phyloP scores from a whole-genome alignment of 2,797 vertebrate genomes.

The Eulemur albifrons region DNA sequence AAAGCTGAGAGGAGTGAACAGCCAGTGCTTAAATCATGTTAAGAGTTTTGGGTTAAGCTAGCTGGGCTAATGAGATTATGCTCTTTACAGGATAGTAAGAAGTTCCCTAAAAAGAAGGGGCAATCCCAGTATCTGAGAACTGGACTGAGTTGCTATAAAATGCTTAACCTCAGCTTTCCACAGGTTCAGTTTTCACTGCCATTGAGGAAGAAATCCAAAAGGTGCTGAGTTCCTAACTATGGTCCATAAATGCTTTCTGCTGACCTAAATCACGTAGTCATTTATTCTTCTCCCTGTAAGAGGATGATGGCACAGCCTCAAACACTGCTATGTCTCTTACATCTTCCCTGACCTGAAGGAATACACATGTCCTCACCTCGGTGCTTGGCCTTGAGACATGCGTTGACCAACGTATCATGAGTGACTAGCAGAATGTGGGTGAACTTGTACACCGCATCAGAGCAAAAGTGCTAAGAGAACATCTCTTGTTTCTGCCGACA shows the following conservation, averaged over 20 bases:
- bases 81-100: not conserved
- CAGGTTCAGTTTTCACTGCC: not conserved
- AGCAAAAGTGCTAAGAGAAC: not conserved
- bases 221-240: not conserved
- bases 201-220: not conserved
- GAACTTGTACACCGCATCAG: not conserved
- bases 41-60: constrained; percentile 3
- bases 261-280: not conserved
- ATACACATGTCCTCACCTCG: not conserved
- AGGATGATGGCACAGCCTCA: not conserved
- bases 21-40: not conserved
- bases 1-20: not conserved
- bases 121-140: not conserved
- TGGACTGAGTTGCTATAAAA: not conserved
- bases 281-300: not conserved
- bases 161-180: not conserved
- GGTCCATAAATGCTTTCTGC: not conserved
- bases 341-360: too few species aligned
- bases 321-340: not conserved
- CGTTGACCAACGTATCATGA: not conserved
- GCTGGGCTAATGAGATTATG: not conserved
- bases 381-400: not conserved
- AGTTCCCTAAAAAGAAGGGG: not conserved
- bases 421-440: not conserved
- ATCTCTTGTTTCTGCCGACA: not conserved